Conservation (phyloP, 1,140 invertebrate genomes). For the Carcinoscorpius rotundicauda region DNA sequence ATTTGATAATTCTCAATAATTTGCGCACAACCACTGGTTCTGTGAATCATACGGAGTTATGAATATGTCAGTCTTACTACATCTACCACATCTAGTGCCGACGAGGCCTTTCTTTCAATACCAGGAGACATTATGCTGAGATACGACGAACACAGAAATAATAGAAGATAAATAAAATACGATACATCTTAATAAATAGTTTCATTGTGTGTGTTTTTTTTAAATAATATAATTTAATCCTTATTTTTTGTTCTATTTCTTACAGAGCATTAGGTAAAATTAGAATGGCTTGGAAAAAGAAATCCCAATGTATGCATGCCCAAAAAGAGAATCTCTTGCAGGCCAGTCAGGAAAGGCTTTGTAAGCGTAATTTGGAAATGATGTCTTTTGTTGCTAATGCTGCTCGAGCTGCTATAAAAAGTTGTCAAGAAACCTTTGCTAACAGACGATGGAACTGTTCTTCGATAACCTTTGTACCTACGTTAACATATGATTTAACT, state of each 20-base stretch:
- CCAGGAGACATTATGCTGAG: no score
- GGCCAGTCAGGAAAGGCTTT: slow-evolving; percentile 48
- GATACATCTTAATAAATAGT: no score
- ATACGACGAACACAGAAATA: no score
- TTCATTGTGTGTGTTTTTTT: no score
- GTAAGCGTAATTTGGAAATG: slow-evolving; percentile 50
- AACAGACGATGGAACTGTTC: slow-evolving; percentile 76
- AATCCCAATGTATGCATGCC: slow-evolving; percentile 30
- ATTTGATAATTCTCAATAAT: no score
- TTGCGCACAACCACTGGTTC: no score
- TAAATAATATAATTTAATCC: no score
- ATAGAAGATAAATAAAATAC: no score
- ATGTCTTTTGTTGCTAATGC: slow-evolving; percentile 62
- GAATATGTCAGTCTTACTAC: no score
- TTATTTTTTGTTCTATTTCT: not conserved
- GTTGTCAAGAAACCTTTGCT: slow-evolving; percentile 57
- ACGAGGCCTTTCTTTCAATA: no score
- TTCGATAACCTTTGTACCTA: slow-evolving; percentile 55
- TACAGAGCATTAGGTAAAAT: slow-evolving; percentile 16
- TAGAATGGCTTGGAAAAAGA: slow-evolving; percentile 22
- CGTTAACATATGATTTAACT: slow-evolving; percentile 56
- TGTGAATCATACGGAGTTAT: no score
- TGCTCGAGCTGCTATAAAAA: slow-evolving; percentile 48
- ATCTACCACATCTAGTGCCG: no score
- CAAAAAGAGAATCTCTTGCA: slow-evolving; percentile 43